Conservation (phyloP, 2,797 vertebrate species). For the Melanotaenia boesemani region DNA sequence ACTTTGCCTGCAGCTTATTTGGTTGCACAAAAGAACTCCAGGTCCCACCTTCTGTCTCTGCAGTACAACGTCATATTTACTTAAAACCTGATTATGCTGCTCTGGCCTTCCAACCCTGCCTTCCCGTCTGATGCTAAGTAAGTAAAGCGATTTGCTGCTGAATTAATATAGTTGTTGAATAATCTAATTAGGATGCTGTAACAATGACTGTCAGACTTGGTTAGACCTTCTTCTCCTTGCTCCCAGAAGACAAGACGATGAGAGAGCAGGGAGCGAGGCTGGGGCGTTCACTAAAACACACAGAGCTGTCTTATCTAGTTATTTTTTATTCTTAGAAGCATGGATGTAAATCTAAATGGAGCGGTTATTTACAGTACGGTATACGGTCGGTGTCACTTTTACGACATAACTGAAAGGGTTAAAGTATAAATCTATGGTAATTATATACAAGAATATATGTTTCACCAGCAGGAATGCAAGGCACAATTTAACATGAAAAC, state of each 20-base stretch:
- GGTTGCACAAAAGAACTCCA: slow-evolving; percentile 23
- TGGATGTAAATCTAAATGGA: slow-evolving; percentile 10
- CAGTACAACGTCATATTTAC: not conserved
- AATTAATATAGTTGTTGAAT: slow-evolving; percentile 72
- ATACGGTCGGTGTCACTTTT: slow-evolving; percentile 1
- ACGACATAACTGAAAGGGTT: slow-evolving; percentile 13
- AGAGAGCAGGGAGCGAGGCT: slow-evolving; percentile 18
- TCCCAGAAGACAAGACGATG: slow-evolving; percentile 42
- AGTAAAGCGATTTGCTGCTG: slow-evolving; percentile 69
- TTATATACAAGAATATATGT: too few relatives aligned
- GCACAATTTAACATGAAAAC: too few relatives aligned
- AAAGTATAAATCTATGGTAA: not conserved
- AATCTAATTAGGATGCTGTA: slow-evolving; percentile 66
- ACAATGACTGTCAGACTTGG: slow-evolving; percentile 61
- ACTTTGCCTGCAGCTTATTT: slow-evolving; percentile 37
- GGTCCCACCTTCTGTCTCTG: not conserved
- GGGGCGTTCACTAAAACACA: slow-evolving; percentile 45
- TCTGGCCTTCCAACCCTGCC: slow-evolving; percentile 56
- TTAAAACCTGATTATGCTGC: slow-evolving; percentile 62
- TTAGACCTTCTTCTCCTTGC: slow-evolving; percentile 46
- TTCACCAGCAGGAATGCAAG: too few relatives aligned
- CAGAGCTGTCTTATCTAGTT: slow-evolving; percentile 13
- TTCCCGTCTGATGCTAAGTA: slow-evolving; percentile 56
- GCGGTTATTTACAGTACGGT: slow-evolving; percentile 12
- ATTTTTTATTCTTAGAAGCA: slow-evolving; percentile 29